Percentiles rank a stretch among this genome's conserved stretches.
These are phyloP conservation scores for Phycodurus eques DNA, from an alignment of 2,113 vertebrate species.

Conservation along the genomic window DNA sequence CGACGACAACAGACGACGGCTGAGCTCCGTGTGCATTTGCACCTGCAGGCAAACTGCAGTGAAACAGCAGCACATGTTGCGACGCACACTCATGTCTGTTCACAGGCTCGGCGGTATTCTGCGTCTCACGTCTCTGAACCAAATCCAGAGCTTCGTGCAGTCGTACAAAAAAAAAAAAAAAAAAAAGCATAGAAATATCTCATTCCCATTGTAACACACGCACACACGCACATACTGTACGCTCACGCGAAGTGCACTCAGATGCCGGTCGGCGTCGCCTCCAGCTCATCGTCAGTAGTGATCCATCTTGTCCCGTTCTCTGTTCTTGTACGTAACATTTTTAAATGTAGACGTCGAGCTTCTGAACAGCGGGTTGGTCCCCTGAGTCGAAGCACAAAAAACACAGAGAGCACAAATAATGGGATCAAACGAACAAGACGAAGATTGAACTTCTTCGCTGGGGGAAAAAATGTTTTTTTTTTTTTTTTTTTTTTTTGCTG, in stretches of 20 bases:
- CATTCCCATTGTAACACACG: background rate
- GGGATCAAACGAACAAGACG: background rate
- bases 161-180: constrained; percentile 13
- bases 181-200: background rate
- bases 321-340: constrained; percentile 91
- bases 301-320: constrained; percentile 76
- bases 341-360: constrained; percentile 95
- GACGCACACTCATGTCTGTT: constrained; percentile 18
- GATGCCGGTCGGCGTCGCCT: constrained; percentile 34
- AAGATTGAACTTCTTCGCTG: too few species aligned
- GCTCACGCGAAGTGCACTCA: constrained; percentile 52
- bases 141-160: constrained; percentile 23
- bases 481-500: too few species aligned
- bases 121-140: constrained; percentile 34
- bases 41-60: constrained; percentile 29
- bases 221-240: constrained; percentile 6
- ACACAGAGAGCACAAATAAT: constrained; percentile 1
- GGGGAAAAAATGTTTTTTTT: too few species aligned
- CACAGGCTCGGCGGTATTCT: constrained; percentile 38
- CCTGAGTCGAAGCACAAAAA: constrained; percentile 69
- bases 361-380: constrained; percentile 92
- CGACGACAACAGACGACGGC: constrained; percentile 26
- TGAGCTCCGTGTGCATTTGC: constrained; percentile 48
- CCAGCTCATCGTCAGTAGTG: constrained; percentile 63
- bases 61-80: constrained; percentile 55